Percentiles rank a stretch among this genome's conserved stretches.
Conservation (phyloP, 2,888 invertebrate species). For the Pilophorus perplexus region DNA sequence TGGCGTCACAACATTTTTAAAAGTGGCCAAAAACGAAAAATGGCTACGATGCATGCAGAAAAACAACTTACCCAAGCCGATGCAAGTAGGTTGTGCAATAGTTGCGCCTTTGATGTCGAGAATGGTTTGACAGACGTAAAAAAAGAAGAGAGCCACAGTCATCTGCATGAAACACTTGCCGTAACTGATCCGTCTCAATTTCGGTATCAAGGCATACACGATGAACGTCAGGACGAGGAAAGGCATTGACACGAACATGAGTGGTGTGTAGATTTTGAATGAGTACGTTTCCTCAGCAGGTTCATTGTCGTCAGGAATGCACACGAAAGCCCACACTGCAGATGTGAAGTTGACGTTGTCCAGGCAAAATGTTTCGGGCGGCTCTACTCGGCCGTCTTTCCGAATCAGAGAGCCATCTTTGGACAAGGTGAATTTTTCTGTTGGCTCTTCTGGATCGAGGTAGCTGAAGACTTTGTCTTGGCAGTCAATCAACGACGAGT, state of each 20-base stretch:
- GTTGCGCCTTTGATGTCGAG: too few relatives aligned
- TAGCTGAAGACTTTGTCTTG: conserved; percentile 35
- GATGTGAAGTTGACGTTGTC: conserved; percentile 26
- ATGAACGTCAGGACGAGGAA: conserved; percentile 57
- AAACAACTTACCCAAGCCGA: too few relatives aligned
- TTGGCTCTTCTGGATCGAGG: conserved; percentile 41
- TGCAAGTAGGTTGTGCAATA: too few relatives aligned
- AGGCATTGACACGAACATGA: conserved; percentile 58
- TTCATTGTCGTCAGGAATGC: conserved; percentile 41
- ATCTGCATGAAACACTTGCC: too few relatives aligned
- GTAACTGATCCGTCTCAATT: too few relatives aligned
- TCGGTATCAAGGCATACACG: conserved; percentile 57
- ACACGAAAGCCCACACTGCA: conserved; percentile 42
- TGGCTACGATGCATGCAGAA: too few relatives aligned
- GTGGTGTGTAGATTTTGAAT: conserved; percentile 48
- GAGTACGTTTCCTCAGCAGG: conserved; percentile 12
- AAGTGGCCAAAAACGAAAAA: too few relatives aligned
- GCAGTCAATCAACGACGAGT: conserved; percentile 32
- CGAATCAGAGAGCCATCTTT: conserved; percentile 30
- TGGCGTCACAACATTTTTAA: too few relatives aligned
- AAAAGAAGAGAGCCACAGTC: too few relatives aligned
- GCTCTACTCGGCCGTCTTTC: conserved; percentile 15
- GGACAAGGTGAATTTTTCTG: conserved; percentile 38
- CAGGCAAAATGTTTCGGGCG: conserved; percentile 39
- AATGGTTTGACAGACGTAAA: too few relatives aligned